Base-by-base conservation (phyloP, 1,140 invertebrate species). In the Brevipalpus yothersi region DNA sequence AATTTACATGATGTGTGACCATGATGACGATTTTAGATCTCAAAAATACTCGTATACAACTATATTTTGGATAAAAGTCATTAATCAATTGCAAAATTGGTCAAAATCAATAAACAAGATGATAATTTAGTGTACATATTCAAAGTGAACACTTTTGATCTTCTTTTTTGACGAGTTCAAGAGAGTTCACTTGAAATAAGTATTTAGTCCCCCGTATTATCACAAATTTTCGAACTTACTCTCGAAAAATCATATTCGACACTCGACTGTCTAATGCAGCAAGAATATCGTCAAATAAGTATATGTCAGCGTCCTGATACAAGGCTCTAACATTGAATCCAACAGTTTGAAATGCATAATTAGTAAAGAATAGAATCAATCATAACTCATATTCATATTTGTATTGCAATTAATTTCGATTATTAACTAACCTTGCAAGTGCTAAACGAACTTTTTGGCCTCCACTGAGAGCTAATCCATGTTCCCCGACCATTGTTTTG, bases 1-100 rank as follows among this genome's bases (percentile, higher is more conserved):
- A 68, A 69, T 80, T 74, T 19, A 78, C 64, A 60, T 79, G 75
- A 71, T 80, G 76, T 3, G 79, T 80, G 4, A 80, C 76, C 62
- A 82, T 75, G 12, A 86, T 68, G 42, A 82, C 73, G 10, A 80
- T 82, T 71, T 84, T 83, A 8, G 74, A 72, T 47, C 73, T 72
- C 3, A 84, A 68, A 54, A 74, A 75, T 40, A 70, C 70, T 41
- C 63, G 60, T 51, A 71, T 67, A 56, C 66, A 69, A 10, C 59
- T 61, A n/a, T n/a, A n/a, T n/a, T n/a, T n/a, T n/a, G n/a, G n/a
- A n/a, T n/a, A n/a, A n/a, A n/a, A n/a, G n/a, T n/a, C n/a, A n/a
- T n/a, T n/a, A n/a, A n/a, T n/a, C n/a, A n/a, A n/a, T n/a, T n/a
- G n/a, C n/a, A n/a, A n/a, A n/a, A n/a, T n/a, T n/a, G n/a, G n/a